Base-by-base conservation (phyloP, 2,888 invertebrate genomes). In the Epistrophella euchroma region DNA sequence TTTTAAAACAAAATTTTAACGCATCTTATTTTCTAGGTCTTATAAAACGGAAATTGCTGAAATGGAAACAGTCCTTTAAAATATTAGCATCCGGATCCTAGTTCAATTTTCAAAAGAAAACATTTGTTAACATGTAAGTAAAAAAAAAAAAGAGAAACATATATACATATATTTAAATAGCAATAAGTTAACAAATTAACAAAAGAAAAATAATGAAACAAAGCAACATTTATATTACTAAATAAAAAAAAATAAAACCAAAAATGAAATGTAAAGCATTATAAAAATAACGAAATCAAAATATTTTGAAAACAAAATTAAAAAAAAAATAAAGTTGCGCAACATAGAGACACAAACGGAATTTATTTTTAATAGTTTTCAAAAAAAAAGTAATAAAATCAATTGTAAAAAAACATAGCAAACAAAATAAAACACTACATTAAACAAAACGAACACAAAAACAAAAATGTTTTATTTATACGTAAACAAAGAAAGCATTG, bases 31-130 rank as follows among this genome's bases (percentile, higher is more conserved):
- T 89, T 87, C 50, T 88, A 92, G 93, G 92, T 92, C 93, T 3
- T 92, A 94, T 92, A 94, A 95, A 93, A 96, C 95, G 88, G 96
- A 96, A 93, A 95, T 96, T 89, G 97, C 97, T 90, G 97, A 97
- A 94, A 97, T 97, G 96, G 97, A 97, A 94, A 97, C 97, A 92
- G 97, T 97, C 94, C 96, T 97, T 95, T 97, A 96, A 87, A 50
- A 84, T 68, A 25, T 70, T 71, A 72, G 66, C 75, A 79, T 86
- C 72, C 81, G 83, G 52, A 80, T 81, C 83, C 85, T 84, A 78
- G 81, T 79, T 83, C 86, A 87, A 88, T 83, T 88, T 86, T 71
- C 60, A 84, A 81, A 79, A 80, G 55, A 50, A 55, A 73, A 87
- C 71, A 78, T 64, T 71, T 72, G 73, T 76, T 84, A 88, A 75